Evolutionary conservation across 2,797 vertebrate genomes (phyloP), one percentile per base, ranked within the genome.

Genomic region (Zalophus californianus): DNA sequence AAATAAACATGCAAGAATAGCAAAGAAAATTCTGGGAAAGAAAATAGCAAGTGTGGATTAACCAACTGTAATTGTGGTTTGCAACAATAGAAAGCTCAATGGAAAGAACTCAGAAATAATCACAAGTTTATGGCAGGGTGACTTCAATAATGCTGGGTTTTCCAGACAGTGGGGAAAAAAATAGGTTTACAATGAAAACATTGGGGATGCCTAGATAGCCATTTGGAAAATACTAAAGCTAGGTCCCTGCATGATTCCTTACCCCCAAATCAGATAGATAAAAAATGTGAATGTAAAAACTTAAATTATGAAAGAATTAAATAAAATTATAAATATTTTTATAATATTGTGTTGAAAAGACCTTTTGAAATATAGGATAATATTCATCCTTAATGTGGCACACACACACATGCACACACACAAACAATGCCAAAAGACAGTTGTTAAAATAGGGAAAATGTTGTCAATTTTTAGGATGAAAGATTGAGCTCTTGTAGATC

Each of bases 21-120:
- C 87, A 97, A 97, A 97, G 96, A 97, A 96, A 97, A 96, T 97
- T 97, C 96, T 95, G 93, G 93, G 87, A 96, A 98, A 79, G 62
- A 95, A 96, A 93, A 92, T 83, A 77, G 50, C 41, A 92, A 97
- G 90, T 96, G 72, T 93, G 72, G 92, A 92, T 87, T 93, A 95
- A 96, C 80, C 87, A 90, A 62, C 96, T 94, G 12, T 97, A 97
- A 97, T 95, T 98, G 90, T 97, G 97, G 98, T 95, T 97, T 96
- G 25, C 72, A 97, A 85, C 87, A 96, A 92, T 58, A 92, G 88
- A 91, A 38, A 84, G 52, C 54, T 97, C 92, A 90, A 32, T 95
- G 96, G 96, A 96, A 97, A 97, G 66, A 97, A 90, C 72, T 97
- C 77, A 90, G 41, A 94, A 88, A 75, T 56, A 85, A 92, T 94